Conservation (phyloP, 2,113 vertebrate species). For the Phocoena sinus region DNA sequence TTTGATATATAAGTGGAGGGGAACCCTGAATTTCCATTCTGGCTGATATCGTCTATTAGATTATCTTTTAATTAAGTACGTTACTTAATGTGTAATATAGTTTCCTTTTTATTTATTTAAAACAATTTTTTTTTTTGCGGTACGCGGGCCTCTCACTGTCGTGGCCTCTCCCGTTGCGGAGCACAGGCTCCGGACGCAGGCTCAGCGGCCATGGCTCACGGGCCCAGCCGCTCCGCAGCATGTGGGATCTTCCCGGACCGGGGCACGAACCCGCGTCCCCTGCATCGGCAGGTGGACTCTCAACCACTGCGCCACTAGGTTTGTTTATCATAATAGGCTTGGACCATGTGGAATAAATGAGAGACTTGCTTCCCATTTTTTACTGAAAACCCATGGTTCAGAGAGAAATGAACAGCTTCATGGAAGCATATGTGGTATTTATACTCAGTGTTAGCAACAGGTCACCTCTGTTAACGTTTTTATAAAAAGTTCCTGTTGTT, state of each 20-base stretch:
- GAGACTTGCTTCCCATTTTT: not conserved
- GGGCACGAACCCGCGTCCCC: too few species aligned
- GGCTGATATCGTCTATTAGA: not conserved
- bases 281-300: too few species aligned
- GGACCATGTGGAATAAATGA: not conserved
- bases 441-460: not conserved
- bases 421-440: not conserved
- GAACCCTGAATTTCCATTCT: not conserved
- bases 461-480: not conserved
- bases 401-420: not conserved
- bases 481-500: not conserved
- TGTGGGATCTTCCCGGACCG: too few species aligned
- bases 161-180: too few species aligned
- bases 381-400: not conserved
- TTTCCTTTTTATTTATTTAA: not conserved
- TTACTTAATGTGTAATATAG: not conserved
- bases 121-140: too few species aligned
- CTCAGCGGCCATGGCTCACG: too few species aligned
- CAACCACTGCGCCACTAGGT: not conserved
- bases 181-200: too few species aligned
- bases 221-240: too few species aligned
- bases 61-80: conserved; percentile 29
- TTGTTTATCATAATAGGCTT: not conserved
- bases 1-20: not conserved
- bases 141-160: too few species aligned